Base-by-base conservation (phyloP, 2,888 invertebrate species). In the Tiliacea citrago region DNA sequence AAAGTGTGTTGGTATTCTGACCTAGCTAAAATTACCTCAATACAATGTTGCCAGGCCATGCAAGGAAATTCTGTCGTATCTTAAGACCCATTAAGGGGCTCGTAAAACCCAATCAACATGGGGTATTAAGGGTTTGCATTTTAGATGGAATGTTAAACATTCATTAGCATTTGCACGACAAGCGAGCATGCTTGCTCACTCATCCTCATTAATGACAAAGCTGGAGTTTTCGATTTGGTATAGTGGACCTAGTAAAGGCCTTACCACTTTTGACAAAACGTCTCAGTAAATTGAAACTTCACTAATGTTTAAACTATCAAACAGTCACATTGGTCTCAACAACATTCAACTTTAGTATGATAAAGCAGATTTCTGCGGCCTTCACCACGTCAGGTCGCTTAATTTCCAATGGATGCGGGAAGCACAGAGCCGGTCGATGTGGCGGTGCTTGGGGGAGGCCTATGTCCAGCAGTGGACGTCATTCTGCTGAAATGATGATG, bases 161-260 rank as follows among this genome's bases (percentile, higher is more conserved):
- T n/a, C 24, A 53, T 67, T 53, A 62, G 61, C 13, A 39, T 49
- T 68, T 55, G 55, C 42, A 51, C 16, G 21, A 62, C 16, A 35
- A 75, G 60, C 8, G 13, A 67, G 73, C 18, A 49, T 69, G 42
- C 57, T 76, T 76, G 16, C 21, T 51, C 24, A 47, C 12, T 62
- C 42, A 55, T 61, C n/a, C 12, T 49, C 12, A 24, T 55, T 62
- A 49, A 42, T 51, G 69, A 51, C 35, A 24, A 62, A 45, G 42
- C 42, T 42, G 7, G 55, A 45, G 49, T 68, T 62, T 75, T 24
- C 53, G 29, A 49, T 68, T 29, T 55, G 45, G 35, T 47, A 49
- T 9, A 45, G 24, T 8, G 5, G 63, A 47, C 47, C 5, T 63
- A 4, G 8, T 39, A n/a, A 39, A n/a, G 39, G 60, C 21, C 21